Evolutionary conservation across 1,140 invertebrate genomes (phyloP), one percentile per base, ranked within the genome.

Genomic region (Cherax quadricarinatus): DNA sequence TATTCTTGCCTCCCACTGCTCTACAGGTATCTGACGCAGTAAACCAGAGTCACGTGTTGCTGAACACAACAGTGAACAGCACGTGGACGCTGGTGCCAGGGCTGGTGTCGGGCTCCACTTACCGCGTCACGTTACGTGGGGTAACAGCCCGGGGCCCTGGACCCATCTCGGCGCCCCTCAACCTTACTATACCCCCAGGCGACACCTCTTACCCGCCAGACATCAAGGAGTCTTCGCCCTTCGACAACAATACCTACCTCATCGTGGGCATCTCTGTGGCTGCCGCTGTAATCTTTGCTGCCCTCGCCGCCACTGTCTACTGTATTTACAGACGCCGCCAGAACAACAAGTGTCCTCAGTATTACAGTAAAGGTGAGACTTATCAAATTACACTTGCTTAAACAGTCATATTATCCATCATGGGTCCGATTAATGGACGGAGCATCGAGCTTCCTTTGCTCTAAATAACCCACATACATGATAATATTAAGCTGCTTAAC

Each of bases 161-260:
- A 10, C 93, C 90, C 4, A 85, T 80, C 12, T 93, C 90, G 4
- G 49, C 88, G 49, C 87, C 91, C 48, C 75, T 92, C 16, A 86
- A 86, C 78, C 88, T 92, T n/a, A 89, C 88, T 30, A 73, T 91
- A 41, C 88, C 87, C 53, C 73, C 62, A 12, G 89, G 66, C 24
- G 62, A 79, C 62, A 85, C 62, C 62, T 84, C 89, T 48, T 62
- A 89, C 70, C 73, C 90, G 10, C 85, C 89, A 41, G 87, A 93
- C 73, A 91, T 89, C 83, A 86, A 88, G 66, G 88, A 92, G 30
- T 92, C 93, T 21, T 92, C 93, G 41, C 88, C 93, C 30, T 89
- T 92, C 18, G 89, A 92, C 30, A 93, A 88, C 82, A 94, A 94
- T 73, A 94, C 91, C 14, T 94, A 94, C 89, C 87, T 94, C 73